These are phyloP conservation scores for Epinephelus lanceolatus DNA, from an alignment of 2,113 vertebrate genomes.

Conservation along the genomic window DNA sequence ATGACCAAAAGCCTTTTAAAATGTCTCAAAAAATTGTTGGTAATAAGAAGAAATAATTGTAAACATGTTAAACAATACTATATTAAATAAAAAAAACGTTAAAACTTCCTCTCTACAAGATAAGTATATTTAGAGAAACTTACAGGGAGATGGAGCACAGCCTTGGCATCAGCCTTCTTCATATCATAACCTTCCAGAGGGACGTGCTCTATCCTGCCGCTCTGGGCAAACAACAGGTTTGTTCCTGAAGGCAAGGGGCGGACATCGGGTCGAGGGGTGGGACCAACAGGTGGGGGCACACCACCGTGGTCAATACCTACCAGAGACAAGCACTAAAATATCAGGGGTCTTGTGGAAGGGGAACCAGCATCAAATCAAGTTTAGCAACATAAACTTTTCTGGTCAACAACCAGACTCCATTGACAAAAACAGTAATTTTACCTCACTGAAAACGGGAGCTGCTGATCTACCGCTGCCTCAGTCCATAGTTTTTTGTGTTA, in stretches of 20 bases:
- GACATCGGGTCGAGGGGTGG: constrained; percentile 86
- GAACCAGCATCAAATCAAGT: not conserved
- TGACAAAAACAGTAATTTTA: too few relatives aligned
- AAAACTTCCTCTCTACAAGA: not conserved
- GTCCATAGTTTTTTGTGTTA: too few relatives aligned
- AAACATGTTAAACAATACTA: not conserved
- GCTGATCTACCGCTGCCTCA: too few relatives aligned
- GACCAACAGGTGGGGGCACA: constrained; percentile 81
- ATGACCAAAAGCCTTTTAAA: not conserved
- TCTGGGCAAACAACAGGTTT: constrained; percentile 91
- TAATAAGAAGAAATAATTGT: not conserved
- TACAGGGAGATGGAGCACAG: constrained; percentile 90
- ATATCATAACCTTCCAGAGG: constrained; percentile 89
- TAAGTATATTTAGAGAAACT: constrained; percentile 66
- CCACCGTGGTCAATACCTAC: constrained; percentile 85
- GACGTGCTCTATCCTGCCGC: constrained; percentile 91
- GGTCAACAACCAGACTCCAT: not conserved
- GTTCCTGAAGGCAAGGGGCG: constrained; percentile 89
- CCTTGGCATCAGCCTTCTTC: constrained; percentile 88
- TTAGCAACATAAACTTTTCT: not conserved
- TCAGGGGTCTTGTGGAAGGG: not conserved
- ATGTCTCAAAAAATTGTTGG: not conserved
- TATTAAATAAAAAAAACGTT: not conserved
- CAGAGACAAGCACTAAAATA: not conserved
- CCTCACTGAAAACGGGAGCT: too few relatives aligned